Conservation (phyloP, 2,113 vertebrate species). For the Etheostoma spectabile region DNA sequence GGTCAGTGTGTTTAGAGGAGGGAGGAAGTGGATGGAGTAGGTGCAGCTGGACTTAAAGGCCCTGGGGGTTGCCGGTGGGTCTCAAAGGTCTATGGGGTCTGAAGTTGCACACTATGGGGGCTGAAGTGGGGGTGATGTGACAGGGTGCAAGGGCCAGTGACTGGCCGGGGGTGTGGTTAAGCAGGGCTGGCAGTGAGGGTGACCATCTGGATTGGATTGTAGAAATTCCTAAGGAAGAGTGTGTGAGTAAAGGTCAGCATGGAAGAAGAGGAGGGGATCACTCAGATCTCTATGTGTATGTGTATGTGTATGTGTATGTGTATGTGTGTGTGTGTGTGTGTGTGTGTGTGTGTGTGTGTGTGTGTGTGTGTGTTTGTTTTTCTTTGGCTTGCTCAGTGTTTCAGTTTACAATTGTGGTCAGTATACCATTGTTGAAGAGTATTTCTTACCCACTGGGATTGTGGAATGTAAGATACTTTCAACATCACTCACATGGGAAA, state of each 20-base stretch:
- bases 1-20: constrained; percentile 67
- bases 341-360: constrained; percentile 22
- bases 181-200: constrained; percentile 52
- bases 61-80: constrained; percentile 38
- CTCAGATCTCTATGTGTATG: constrained; percentile 45
- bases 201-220: constrained; percentile 86
- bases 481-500: constrained; percentile 40
- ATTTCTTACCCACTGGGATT: constrained; percentile 43
- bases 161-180: constrained; percentile 44
- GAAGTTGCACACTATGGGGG: constrained; percentile 59
- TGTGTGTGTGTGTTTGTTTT: constrained; percentile 68
- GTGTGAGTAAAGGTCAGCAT: constrained; percentile 81
- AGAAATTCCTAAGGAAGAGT: constrained; percentile 83
- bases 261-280: constrained; percentile 60
- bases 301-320: constrained; percentile 34
- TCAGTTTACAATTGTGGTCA: constrained; percentile 59
- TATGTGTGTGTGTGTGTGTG: constrained; percentile 55
- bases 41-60: constrained; percentile 67
- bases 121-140: constrained; percentile 38
- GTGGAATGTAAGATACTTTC: constrained; percentile 53
- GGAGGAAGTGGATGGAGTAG: constrained; percentile 46
- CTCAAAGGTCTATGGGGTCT: constrained; percentile 61
- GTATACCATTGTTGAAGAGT: constrained; percentile 60
- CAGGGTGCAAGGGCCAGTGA: constrained; percentile 50
- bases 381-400: constrained; percentile 58